Base-by-base conservation (phyloP, 1,140 invertebrate species). In the Ostrea denselamellosa region DNA sequence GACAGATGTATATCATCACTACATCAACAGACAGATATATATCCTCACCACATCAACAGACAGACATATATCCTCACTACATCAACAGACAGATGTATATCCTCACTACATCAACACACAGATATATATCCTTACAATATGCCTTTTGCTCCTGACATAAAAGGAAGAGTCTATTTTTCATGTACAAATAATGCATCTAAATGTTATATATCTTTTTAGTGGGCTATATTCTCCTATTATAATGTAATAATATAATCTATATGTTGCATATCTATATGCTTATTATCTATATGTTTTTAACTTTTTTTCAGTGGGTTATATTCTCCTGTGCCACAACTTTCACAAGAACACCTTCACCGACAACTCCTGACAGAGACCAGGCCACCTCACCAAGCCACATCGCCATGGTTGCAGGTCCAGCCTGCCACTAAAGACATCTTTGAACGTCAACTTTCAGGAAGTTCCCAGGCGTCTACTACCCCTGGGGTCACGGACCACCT, bases 331-430 rank as follows among this genome's bases (percentile, higher is more conserved):
- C 28, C 28, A 56, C 58, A 44, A 12, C 56, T 85, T 56, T 17
- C 84, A 19, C 28, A 58, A 44, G 53, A 85, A 25, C 84, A 58
- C 17, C 34, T 65, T 85, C 28, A 34, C 22, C 17, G 28, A 58
- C 58, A 58, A 34, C 28, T 28, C 25, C 34, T 28, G 28, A 14
- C 68, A 28, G 68, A 77, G 14, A 51, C 34, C 44, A 71, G 44
- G 44, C n/a, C 44, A 28, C 87, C 65, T 7, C 68, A 85, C 34
- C 83, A 85, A 22, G 83, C 71, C 12, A 81, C 65, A 44, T 84
- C 84, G 4, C 84, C 84, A 85, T 85, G 84, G 84, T 85, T 85
- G 65, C 84, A 85, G 28, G 84, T 85, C 25, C 68, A 34, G 25
- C 68, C 68, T 2, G 25, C 25, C 25, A 25, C 22, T 5, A 34